Percentiles rank a stretch among this genome's conserved stretches.
phyloP scores from a whole-genome alignment of 2,888 invertebrate genomes.

The Linnaemya tessellans region DNA sequence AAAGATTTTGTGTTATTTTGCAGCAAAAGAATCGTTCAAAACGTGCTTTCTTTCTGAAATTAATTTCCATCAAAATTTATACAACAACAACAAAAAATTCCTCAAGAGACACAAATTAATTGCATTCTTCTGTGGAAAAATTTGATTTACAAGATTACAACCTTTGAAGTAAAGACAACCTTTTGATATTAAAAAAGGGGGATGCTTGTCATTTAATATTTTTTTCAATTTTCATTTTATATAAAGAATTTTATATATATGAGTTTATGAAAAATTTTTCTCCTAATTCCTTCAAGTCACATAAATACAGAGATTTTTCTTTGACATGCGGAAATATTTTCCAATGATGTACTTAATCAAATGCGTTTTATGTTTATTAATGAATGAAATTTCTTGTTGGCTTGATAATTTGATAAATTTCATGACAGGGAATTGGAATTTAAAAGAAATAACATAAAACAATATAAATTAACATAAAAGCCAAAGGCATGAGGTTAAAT shows the following conservation, averaged over 20 bases:
- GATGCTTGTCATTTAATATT: constrained; percentile 27
- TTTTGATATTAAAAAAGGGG: neutral
- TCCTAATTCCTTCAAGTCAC: neutral
- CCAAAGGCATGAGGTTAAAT: neutral
- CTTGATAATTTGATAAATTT: constrained; percentile 26
- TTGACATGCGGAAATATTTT: constrained; percentile 28
- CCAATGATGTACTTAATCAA: constrained; percentile 14
- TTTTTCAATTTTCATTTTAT: neutral
- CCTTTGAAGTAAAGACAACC: constrained; percentile 46
- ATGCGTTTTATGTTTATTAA: constrained; percentile 12
- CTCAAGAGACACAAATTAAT: constrained; percentile 33
- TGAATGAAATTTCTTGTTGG: constrained; percentile 3
- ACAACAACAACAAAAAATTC: constrained; percentile 1
- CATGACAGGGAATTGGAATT: neutral
- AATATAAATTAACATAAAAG: neutral
- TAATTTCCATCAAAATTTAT: neutral
- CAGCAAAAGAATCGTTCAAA: neutral
- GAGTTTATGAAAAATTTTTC: neutral
- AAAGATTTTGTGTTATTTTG: neutral
- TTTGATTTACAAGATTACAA: constrained; percentile 19
- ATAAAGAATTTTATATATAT: neutral
- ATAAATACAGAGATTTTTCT: constrained; percentile 17
- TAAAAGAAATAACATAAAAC: neutral
- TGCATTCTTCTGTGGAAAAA: constrained; percentile 35
- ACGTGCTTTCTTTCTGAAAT: neutral